Percentiles rank a stretch among this genome's conserved stretches.
These are phyloP conservation scores for Lepidotrigona ventralis DNA, from an alignment of 1,140 invertebrate genomes.

Conservation along the genomic window DNA sequence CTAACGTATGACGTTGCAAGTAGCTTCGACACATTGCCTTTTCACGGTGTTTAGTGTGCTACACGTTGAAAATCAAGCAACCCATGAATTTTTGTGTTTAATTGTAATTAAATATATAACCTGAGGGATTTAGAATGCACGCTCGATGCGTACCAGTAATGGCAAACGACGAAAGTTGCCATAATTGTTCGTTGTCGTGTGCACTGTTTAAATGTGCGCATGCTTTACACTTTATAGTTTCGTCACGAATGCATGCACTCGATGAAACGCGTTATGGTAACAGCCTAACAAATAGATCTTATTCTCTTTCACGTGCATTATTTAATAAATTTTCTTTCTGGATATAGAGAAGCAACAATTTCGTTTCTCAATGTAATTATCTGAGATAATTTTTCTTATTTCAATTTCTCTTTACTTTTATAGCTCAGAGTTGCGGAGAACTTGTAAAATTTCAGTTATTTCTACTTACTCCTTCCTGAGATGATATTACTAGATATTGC, in stretches of 20 bases:
- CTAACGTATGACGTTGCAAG: not conserved
- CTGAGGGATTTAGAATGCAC: not conserved
- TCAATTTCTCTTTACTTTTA: not conserved
- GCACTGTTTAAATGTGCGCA: not conserved
- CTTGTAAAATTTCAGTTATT: too few relatives aligned
- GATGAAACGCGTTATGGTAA: not conserved
- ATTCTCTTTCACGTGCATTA: not conserved
- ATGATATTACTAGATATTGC: not conserved
- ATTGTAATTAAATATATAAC: not conserved
- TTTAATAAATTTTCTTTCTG: not conserved
- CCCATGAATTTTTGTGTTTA: not conserved
- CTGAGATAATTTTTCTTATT: not conserved
- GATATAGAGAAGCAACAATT: not conserved
- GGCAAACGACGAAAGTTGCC: not conserved
- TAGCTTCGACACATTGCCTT: not conserved
- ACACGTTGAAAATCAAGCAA: not conserved
- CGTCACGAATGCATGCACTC: not conserved
- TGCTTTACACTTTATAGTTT: conserved; percentile 31
- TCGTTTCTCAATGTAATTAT: not conserved
- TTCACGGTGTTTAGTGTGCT: not conserved
- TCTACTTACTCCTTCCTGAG: not conserved
- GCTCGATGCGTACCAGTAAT: not conserved
- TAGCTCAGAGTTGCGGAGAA: not conserved
- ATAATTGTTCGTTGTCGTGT: not conserved
- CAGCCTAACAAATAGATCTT: not conserved